These are phyloP conservation scores for human DNA, from an alignment of 2,113 vertebrate genomes.

Conservation along the genomic window GRCh38 chr2:34254001-34254500, in stretches of 20 bases:
- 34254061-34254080: too few relatives aligned
- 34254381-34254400: background rate
- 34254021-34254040: too few relatives aligned
- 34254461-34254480: background rate
- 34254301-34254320: background rate
- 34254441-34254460: background rate
- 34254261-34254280: constrained; percentile 9
- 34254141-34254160: constrained; percentile 38
- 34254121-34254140: constrained; percentile 53
- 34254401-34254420: background rate
- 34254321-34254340: background rate
- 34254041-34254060: too few relatives aligned
- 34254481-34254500: background rate
- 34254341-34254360: constrained; percentile 20
- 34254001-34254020: too few relatives aligned
- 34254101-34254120: too few relatives aligned
- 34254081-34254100: too few relatives aligned
- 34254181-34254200: constrained; percentile 67
- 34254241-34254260: constrained; percentile 31
- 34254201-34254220: constrained; percentile 53
- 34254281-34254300: constrained; percentile 54
- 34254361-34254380: constrained; percentile 43
- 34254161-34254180: constrained; percentile 63
- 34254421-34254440: background rate
- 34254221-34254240: constrained; percentile 45